phyloP scores from a whole-genome alignment of 2,888 invertebrate genomes.

The Clivina fossor region DNA sequence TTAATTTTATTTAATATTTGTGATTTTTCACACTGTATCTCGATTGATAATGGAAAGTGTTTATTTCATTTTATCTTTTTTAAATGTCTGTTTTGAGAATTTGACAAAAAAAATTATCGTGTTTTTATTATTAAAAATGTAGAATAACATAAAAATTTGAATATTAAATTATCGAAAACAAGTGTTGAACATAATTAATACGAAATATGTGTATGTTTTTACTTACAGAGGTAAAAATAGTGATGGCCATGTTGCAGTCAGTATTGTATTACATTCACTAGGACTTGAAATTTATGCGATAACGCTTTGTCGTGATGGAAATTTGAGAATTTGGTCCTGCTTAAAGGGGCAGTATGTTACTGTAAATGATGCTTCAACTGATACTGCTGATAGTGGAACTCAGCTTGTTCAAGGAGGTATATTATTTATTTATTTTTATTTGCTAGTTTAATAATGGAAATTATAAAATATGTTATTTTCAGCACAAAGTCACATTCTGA shows the following conservation, averaged over 20 bases:
- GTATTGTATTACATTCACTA: slow-evolving; percentile 69
- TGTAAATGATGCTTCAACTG: slow-evolving; percentile 62
- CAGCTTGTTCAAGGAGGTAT: slow-evolving; percentile 57
- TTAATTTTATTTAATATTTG: too few species aligned
- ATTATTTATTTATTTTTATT: slow-evolving; percentile 37
- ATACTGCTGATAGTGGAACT: slow-evolving; percentile 54
- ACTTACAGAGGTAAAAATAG: slow-evolving; percentile 60
- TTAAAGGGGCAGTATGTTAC: slow-evolving; percentile 67
- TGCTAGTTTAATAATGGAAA: neutral
- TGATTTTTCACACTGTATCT: too few species aligned
- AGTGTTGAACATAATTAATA: too few species aligned
- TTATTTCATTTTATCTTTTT: too few species aligned
- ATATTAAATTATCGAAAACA: too few species aligned
- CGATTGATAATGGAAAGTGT: too few species aligned
- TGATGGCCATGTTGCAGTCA: slow-evolving; percentile 68
- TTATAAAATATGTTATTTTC: slow-evolving; percentile 47
- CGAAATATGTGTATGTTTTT: too few species aligned
- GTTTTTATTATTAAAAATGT: too few species aligned
- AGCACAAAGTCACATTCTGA: slow-evolving; percentile 76
- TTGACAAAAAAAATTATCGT: too few species aligned
- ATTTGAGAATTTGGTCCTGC: slow-evolving; percentile 80
- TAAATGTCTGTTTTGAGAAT: too few species aligned
- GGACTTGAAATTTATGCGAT: slow-evolving; percentile 67
- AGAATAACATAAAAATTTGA: too few species aligned
- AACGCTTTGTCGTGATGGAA: slow-evolving; percentile 79